Evolutionary conservation across 2,113 vertebrate species (phyloP).

Genomic region (Acanthisitta chloris): DNA sequence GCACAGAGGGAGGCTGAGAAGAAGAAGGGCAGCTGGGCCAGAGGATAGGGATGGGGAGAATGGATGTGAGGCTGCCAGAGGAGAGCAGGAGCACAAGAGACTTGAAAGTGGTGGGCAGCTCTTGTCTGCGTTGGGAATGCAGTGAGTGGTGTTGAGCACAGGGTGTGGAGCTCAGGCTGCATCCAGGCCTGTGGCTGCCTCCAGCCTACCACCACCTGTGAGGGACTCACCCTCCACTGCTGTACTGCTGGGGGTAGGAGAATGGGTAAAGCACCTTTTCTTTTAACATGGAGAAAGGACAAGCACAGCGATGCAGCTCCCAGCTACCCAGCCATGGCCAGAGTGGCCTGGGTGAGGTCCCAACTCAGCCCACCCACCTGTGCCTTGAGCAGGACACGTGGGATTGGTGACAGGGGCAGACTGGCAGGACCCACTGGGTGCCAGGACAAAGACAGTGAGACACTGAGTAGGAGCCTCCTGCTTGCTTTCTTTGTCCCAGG

Average conservation of each 20-base stretch:
- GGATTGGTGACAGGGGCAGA: not conserved
- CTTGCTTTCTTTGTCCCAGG: not conserved
- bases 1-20: not conserved
- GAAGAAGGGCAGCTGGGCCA: not conserved
- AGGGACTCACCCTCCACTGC: not conserved
- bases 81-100: not conserved
- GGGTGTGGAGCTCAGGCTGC: rapidly evolving
- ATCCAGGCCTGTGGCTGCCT: not conserved
- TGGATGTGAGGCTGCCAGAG: not conserved
- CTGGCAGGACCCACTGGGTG: not conserved
- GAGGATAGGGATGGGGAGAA: not conserved
- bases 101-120: rapidly evolving
- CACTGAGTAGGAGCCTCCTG: not conserved
- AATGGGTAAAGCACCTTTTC: not conserved
- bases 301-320: rapidly evolving
- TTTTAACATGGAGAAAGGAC: not conserved
- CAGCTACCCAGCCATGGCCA: rapidly evolving
- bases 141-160: not conserved
- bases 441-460: not conserved
- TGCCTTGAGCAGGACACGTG: rapidly evolving
- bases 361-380: not conserved
- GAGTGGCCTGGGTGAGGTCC: not conserved
- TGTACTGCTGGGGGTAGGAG: rapidly evolving
- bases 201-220: not conserved
- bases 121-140: not conserved